phyloP scores from a whole-genome alignment of 2,888 invertebrate species.

The Pegoplata infirma region DNA sequence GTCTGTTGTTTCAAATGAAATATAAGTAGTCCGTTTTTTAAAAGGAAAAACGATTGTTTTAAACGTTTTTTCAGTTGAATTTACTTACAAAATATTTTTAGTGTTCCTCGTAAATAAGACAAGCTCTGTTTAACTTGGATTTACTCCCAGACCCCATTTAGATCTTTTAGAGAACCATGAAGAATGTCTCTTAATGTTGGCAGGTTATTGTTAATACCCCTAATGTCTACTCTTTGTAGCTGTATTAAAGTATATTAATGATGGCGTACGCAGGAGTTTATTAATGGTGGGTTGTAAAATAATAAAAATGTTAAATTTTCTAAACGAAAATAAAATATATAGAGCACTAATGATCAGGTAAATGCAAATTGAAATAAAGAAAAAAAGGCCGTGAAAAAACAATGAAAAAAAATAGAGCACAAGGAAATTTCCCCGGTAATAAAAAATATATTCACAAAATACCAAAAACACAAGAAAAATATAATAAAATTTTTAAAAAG shows the following conservation, averaged over 20 bases:
- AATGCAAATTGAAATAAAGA: not conserved
- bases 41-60: too few relatives aligned
- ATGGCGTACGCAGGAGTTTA: constrained; percentile 41
- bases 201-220: too few relatives aligned
- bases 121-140: too few relatives aligned
- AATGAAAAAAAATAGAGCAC: constrained; percentile 34
- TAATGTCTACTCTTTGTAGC: not conserved
- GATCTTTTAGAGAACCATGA: too few relatives aligned
- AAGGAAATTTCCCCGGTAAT: constrained; percentile 29
- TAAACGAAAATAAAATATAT: not conserved
- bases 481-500: constrained; percentile 15
- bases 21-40: too few relatives aligned
- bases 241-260: constrained; percentile 25
- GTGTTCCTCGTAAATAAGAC: too few relatives aligned
- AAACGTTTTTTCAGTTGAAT: too few relatives aligned
- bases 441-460: constrained; percentile 14
- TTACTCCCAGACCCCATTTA: too few relatives aligned
- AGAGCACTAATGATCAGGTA: constrained; percentile 15
- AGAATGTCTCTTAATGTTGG: too few relatives aligned
- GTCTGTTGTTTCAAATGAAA: too few relatives aligned
- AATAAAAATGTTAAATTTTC: constrained; percentile 37
- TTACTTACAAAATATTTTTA: too few relatives aligned
- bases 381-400: not conserved
- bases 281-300: constrained; percentile 55
- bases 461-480: not conserved